Evolutionary conservation across 2,113 vertebrate species (phyloP).

Genomic region (Odontesthes bonariensis): DNA sequence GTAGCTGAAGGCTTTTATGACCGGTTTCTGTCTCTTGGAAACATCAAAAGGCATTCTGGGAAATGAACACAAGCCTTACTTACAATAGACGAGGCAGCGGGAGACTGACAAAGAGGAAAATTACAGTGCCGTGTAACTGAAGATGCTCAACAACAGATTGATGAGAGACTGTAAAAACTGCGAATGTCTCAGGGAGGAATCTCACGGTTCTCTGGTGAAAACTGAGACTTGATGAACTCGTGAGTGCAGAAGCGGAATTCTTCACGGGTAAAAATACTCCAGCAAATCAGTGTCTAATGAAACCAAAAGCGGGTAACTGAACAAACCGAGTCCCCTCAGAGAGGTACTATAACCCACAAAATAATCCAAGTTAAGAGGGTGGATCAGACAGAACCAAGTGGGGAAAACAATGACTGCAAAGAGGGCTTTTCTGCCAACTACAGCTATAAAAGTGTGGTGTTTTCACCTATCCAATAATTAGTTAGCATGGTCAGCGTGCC

Average conservation of each 20-base stretch:
- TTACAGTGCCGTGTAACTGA: not conserved
- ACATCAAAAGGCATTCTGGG: conserved; percentile 4
- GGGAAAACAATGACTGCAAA: not conserved
- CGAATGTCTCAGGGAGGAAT: conserved; percentile 19
- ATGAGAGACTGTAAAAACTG: conserved; percentile 18
- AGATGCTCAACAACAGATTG: conserved; percentile 25
- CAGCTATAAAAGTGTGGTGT: no score
- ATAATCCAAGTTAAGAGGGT: no score
- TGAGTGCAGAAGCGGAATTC: conserved; percentile 20
- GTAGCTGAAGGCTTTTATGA: conserved; percentile 10
- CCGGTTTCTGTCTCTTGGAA: not conserved
- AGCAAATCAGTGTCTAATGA: conserved; percentile 49
- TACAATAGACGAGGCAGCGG: not conserved
- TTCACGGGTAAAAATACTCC: conserved; percentile 35
- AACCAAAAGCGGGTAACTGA: conserved; percentile 27
- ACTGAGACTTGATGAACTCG: conserved; percentile 25
- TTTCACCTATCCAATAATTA: no score
- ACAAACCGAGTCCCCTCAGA: conserved; percentile 3
- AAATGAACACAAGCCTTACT: not conserved
- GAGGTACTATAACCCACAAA: not conserved
- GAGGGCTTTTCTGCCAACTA: no score
- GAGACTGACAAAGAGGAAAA: conserved; percentile 5
- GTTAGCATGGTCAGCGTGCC: no score
- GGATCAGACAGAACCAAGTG: not conserved
- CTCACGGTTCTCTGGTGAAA: conserved; percentile 22